Base-by-base conservation (phyloP, 2,888 invertebrate genomes). In the Drosophila algonquin region DNA sequence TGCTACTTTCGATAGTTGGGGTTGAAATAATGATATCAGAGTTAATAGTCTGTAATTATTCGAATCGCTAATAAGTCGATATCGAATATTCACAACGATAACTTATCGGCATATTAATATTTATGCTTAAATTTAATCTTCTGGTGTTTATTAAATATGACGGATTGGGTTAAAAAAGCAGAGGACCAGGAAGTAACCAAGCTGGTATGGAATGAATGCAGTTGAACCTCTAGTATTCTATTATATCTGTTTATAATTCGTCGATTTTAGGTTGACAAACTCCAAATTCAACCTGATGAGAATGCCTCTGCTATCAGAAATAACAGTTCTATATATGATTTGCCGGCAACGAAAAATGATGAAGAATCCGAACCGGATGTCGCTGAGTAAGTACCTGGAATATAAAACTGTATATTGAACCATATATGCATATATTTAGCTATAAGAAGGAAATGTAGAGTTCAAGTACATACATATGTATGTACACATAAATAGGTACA, bases 131-230 rank as follows among this genome's bases (percentile, higher is more conserved):
- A 58, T 35, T 27, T 7, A 1, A 27, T 8, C 14, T 1, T 40
- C 14, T 14, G 12, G 14, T 12, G 40, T 10, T 32, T 8, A 51
- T 14, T 14, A 18, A 70, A 63, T 32, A 90, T 90, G 90, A 78
- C 82, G 16, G 90, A 91, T 77, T 91, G 92, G 92, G 91, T 81
- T 35, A 90, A 91, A 76, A 91, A 91, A 73, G 92, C 91, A 1
- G 91, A 90, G 50, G 91, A 91, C 63, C 91, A 92, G 62, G 91
- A 91, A 75, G 88, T 91, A 8, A 90, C 90, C 0, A 89, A 88
- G 62, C 76, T 90, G 83, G 91, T 91, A 87, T 16, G 14, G 3
- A 24, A n/a, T 56, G 12, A n/a, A 35, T 21, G 0, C 16, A 3
- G 14, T 4, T 10, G 12, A 35, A 35, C 14, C 5, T 35, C 12